Base-by-base conservation (phyloP, 2,113 vertebrate species). In the Sander lucioperca region DNA sequence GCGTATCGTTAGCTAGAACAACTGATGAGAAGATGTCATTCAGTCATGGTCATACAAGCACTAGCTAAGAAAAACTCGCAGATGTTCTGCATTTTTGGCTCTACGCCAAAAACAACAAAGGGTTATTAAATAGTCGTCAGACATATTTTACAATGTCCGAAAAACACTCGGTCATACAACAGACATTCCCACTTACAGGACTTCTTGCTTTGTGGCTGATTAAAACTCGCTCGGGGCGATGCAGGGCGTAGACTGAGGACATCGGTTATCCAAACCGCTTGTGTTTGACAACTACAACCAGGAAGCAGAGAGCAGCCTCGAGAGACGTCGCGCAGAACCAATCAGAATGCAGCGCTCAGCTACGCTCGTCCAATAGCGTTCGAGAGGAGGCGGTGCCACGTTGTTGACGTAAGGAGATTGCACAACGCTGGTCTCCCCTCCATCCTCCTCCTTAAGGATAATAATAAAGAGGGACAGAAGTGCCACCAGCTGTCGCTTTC, bases 141-240 rank as follows among this genome's bases (percentile, higher is more conserved):
- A 23, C 0, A 2, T 1, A 16, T n/a, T 66, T 15, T 3, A 36
- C 74, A 51, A 39, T 16, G 12, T 51, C 18, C 1, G 0, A 4
- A 72, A 79, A 65, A 33, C 12, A 56, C 0, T 9, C 1, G 1
- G 16, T 18, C 59, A 79, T 0, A 66, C n/a, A 71, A 74, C 3
- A 81, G 5, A 54, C 54, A 12, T 66, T 25, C 65, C 23, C 86
- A 94, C 93, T 93, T 90, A 94, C 93, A 86, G 78, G 67, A 56
- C 53, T 79, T 71, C 53, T 80, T 54, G 70, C 9, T 80, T 61
- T 48, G 45, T 18, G 48, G 87, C 33, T 21, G 84, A 25, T 18
- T 53, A 53, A 72, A 54, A 69, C 19, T 80, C 83, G 72, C 72
- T 85, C 57, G 1, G 74, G 19, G 67, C 36, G 73, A 82, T 69